Evolutionary conservation across 1,140 invertebrate genomes (phyloP), one percentile per base, ranked within the genome.

Genomic region (Lordiphosa collinella): DNA sequence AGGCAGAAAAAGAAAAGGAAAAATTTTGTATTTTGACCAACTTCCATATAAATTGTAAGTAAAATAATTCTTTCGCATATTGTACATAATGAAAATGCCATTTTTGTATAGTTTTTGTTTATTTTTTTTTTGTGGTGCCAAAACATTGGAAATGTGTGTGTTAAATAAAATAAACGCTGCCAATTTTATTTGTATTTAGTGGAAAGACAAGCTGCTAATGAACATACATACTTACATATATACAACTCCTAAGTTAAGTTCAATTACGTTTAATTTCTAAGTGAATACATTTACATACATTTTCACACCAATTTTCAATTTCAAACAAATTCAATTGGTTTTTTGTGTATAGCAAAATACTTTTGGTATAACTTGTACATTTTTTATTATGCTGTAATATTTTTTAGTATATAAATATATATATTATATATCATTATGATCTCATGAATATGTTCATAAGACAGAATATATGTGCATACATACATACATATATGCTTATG

Each of bases 401-500:
- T 82, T 72, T 67, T 56, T 50, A 40, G 41, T 34, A 54, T 40
- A 11, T 46, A 51, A 10, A 34, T 12, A 31, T 22, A 41, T 43
- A 43, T 54, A 57, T 70, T 50, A 60, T 55, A 79, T 65, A 73
- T 82, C 61, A 71, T 68, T 75, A 82, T 80, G 75, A 80, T 80
- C 75, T 80, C 75, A 80, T 80, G 75, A 80, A 80, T 82, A 82
- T 75, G 66, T 80, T 80, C 75, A 80, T 80, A 82, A 80, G 75
- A 80, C 66, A 53, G 51, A 6, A 44, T 44, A 44, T 44, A 44
- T 31, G 29, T 31, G 29, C 9, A 31, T 43, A 29, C 61, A 73
- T 69, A 59, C 37, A 40, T 34, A 61, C 34, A 47, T 29, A 57
- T 60, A 73, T 69, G 29, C 32, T 16, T 34, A 53, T 62, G 38